Evolutionary conservation across 2,113 vertebrate species (phyloP).

Genomic region (Euleptes europaea): DNA sequence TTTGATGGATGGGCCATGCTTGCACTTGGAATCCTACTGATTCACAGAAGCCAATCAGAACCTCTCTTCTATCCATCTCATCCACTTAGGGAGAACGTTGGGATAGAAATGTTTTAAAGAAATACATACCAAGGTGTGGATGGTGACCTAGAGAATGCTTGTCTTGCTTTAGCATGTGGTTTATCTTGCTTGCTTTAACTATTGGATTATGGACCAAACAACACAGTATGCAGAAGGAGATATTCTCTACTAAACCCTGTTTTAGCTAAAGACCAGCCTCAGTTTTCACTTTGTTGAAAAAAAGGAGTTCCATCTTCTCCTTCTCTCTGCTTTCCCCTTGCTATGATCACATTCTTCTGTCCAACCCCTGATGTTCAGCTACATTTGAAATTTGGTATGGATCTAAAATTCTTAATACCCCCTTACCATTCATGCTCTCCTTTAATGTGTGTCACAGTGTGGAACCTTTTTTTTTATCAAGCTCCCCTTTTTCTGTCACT

Average conservation of each 20-base stretch:
- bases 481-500: neutral
- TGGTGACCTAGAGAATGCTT: neutral
- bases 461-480: neutral
- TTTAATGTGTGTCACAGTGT: neutral
- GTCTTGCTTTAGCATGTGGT: neutral
- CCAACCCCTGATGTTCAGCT: neutral
- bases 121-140: too few species aligned
- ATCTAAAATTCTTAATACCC: constrained; percentile 35
- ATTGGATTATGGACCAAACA: neutral
- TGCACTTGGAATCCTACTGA: neutral
- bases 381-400: neutral
- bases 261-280: neutral
- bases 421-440: constrained; percentile 9
- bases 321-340: neutral
- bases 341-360: neutral
- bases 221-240: neutral
- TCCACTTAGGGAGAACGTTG: too few species aligned
- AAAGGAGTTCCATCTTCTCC: neutral
- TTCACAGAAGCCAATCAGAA: neutral
- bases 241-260: neutral
- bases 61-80: too few species aligned
- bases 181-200: neutral
- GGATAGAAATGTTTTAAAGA: too few species aligned
- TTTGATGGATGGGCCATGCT: neutral
- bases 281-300: accelerated